phyloP scores from a whole-genome alignment of 2,797 vertebrate genomes.

The Typhlichthys eigenmanni region DNA sequence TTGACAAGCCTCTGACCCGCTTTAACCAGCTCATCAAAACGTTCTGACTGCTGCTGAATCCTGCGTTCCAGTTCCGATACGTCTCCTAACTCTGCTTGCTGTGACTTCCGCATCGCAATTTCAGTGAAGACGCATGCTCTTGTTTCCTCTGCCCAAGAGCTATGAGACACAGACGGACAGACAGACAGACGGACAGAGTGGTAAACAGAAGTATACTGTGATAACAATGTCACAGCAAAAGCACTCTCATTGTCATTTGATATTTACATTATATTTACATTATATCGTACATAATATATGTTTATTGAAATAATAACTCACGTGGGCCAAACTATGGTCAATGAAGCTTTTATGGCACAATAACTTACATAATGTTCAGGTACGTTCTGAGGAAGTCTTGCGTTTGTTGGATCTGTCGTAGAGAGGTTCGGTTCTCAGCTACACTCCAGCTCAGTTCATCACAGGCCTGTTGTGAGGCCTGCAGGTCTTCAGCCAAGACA shows the following conservation, averaged over 20 bases:
- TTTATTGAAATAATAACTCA: too few species aligned
- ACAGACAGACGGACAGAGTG: neutral
- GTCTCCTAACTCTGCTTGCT: conserved; percentile 1
- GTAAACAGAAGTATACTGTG: neutral
- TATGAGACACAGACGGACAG: conserved; percentile 28
- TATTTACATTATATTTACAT: too few species aligned
- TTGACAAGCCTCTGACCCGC: conserved; percentile 67
- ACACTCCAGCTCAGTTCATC: conserved; percentile 59
- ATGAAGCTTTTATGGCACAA: neutral
- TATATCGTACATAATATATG: too few species aligned
- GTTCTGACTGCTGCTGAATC: conserved; percentile 69
- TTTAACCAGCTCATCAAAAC: conserved; percentile 68
- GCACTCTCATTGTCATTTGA: too few species aligned
- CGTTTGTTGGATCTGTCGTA: conserved; percentile 61
- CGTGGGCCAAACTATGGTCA: neutral
- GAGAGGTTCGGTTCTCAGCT: conserved; percentile 43
- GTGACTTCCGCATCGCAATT: conserved; percentile 15
- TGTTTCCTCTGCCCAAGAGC: conserved; percentile 77
- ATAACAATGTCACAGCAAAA: too few species aligned
- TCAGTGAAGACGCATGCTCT: conserved; percentile 72
- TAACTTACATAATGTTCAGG: conserved; percentile 77
- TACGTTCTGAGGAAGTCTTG: conserved; percentile 72
- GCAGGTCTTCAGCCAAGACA: conserved; percentile 31
- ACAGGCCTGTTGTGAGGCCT: conserved; percentile 59
- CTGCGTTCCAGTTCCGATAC: conserved; percentile 64